phyloP scores from a whole-genome alignment of 2,113 vertebrate species.

The Periophthalmus modestus region DNA sequence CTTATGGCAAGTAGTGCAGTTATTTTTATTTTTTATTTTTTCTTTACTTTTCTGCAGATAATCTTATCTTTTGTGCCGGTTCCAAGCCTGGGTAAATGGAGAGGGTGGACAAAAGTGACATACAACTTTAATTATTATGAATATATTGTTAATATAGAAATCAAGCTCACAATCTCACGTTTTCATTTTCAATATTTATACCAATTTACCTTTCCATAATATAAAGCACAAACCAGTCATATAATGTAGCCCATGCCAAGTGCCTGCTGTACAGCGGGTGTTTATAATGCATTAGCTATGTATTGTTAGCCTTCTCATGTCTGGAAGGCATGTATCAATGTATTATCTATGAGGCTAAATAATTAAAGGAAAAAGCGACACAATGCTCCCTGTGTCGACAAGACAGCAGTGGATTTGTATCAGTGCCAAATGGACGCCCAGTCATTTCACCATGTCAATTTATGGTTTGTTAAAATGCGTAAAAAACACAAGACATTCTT shows the following conservation, averaged over 20 bases:
- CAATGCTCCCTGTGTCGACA: slow-evolving; percentile 70
- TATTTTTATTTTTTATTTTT: no score
- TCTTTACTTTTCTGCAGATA: no score
- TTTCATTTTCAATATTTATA: slow-evolving; percentile 10
- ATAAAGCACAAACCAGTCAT: slow-evolving; percentile 49
- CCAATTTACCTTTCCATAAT: slow-evolving; percentile 49
- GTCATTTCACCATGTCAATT: slow-evolving; percentile 6
- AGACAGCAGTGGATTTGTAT: slow-evolving; percentile 34
- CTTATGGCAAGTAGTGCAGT: no score
- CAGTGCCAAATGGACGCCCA: slow-evolving; percentile 24
- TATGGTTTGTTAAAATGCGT: slow-evolving; percentile 4
- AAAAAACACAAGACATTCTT: slow-evolving; percentile 8
- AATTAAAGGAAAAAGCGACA: slow-evolving; percentile 67
- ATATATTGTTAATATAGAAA: no score
- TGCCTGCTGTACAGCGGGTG: slow-evolving; percentile 19
- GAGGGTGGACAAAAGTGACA: neutral
- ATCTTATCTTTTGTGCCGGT: neutral
- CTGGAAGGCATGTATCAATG: slow-evolving; percentile 65
- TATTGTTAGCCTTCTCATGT: slow-evolving; percentile 70
- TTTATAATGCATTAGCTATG: slow-evolving; percentile 67
- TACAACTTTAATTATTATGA: no score
- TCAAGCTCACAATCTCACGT: neutral
- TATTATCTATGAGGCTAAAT: slow-evolving; percentile 75
- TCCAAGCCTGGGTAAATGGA: neutral
- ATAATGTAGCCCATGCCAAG: slow-evolving; percentile 25